phyloP scores from a whole-genome alignment of 92 coral and sea anemone genomes.

The Montipora capitata region DNA sequence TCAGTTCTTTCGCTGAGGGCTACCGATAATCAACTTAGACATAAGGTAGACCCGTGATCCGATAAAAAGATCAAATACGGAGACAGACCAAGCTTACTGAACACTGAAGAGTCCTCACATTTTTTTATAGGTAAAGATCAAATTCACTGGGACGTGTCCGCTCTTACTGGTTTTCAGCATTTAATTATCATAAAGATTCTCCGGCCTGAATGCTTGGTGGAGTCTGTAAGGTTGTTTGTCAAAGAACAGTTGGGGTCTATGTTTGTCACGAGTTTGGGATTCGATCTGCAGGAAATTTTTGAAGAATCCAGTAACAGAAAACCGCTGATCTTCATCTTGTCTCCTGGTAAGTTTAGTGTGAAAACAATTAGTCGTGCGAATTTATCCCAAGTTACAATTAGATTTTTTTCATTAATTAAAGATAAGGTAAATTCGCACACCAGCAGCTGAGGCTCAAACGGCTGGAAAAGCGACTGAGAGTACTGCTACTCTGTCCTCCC shows the following conservation, averaged over 20 bases:
- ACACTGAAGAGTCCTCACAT: background rate
- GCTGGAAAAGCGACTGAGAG: no score
- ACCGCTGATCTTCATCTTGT: constrained; percentile 91
- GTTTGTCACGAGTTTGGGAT: constrained; percentile 89
- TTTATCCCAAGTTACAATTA: no score
- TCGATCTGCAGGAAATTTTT: constrained; percentile 92
- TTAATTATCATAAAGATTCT: constrained; percentile 89
- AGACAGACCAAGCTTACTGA: no score
- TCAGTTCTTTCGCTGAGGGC: no score
- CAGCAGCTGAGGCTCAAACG: no score
- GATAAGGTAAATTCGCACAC: no score
- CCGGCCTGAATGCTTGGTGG: constrained; percentile 92
- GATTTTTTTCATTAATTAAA: no score
- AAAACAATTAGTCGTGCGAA: background rate
- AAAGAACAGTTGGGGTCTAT: constrained; percentile 87
- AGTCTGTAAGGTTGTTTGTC: constrained; percentile 88
- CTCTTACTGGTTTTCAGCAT: constrained; percentile 87
- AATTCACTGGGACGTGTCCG: constrained; percentile 82
- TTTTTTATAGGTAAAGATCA: background rate
- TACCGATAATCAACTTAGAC: no score
- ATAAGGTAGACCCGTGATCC: no score
- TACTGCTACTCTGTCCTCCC: no score
- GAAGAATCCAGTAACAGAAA: constrained; percentile 89
- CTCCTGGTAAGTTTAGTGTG: constrained; percentile 83
- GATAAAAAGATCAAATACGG: no score